Conservation (phyloP, 2,888 invertebrate species). For the Machimus atricapillus region DNA sequence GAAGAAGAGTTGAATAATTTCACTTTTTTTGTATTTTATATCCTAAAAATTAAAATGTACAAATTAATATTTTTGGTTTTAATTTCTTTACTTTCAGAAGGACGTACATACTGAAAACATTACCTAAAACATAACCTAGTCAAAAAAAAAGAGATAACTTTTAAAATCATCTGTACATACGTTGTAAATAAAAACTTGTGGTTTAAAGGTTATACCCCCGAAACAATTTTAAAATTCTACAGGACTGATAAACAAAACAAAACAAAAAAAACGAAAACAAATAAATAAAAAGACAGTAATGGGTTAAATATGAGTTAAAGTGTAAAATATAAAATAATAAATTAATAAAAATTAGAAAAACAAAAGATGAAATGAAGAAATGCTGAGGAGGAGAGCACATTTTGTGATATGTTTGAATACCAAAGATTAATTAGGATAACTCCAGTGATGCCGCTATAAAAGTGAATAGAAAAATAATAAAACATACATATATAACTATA, state of each 20-base stretch:
- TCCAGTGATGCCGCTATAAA: background rate
- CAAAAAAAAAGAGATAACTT: background rate
- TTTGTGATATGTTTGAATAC: constrained; percentile 19
- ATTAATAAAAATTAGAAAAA: background rate
- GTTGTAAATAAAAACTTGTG: background rate
- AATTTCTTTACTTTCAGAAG: background rate
- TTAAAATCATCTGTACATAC: background rate
- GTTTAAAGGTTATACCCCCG: background rate
- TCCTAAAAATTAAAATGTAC: too few species aligned
- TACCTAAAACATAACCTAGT: background rate
- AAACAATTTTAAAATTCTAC: background rate
- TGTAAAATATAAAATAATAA: background rate
- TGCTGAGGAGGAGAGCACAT: background rate
- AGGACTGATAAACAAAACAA: background rate
- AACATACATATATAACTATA: too few species aligned
- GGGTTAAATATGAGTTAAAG: background rate
- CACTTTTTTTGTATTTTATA: too few species aligned
- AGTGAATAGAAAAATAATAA: background rate
- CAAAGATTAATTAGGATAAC: background rate
- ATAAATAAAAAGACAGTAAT: background rate
- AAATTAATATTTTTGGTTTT: too few species aligned
- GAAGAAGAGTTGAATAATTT: too few species aligned
- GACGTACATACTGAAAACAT: background rate
- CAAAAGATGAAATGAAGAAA: background rate
- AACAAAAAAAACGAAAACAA: background rate